phyloP scores from a whole-genome alignment of 2,888 invertebrate genomes.

The Monochamus alternatus region DNA sequence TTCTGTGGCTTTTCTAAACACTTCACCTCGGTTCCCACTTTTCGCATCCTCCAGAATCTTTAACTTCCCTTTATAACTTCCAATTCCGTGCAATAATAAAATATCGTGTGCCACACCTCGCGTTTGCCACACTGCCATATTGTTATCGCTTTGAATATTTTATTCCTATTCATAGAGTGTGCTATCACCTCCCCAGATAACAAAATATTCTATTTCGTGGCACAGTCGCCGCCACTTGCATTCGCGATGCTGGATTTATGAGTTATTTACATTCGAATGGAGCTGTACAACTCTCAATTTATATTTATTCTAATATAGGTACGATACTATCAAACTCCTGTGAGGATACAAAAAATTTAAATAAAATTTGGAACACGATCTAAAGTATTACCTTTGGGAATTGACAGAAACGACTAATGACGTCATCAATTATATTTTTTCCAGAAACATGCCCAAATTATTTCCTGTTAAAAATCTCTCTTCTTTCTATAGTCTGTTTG shows the following conservation, averaged over 20 bases:
- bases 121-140: neutral
- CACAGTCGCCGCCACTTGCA: conserved; percentile 6
- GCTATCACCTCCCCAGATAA: conserved; percentile 26
- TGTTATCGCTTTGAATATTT: conserved; percentile 29
- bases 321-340: no score
- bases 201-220: conserved; percentile 25
- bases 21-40: conserved; percentile 42
- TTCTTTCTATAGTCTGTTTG: no score
- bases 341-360: no score
- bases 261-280: conserved; percentile 18
- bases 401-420: no score
- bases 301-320: conserved; percentile 8
- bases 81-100: conserved; percentile 30
- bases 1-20: conserved; percentile 51
- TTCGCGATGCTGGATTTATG: conserved; percentile 19
- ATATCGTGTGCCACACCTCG: conserved; percentile 9
- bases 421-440: no score
- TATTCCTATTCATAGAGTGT: conserved; percentile 27
- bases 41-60: conserved; percentile 4
- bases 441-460: no score
- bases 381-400: no score
- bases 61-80: conserved; percentile 33
- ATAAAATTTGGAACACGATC: no score
- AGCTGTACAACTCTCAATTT: conserved; percentile 1
- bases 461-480: no score